Base-by-base conservation (phyloP, 2,113 vertebrate species). In the Eulemur macaco region DNA sequence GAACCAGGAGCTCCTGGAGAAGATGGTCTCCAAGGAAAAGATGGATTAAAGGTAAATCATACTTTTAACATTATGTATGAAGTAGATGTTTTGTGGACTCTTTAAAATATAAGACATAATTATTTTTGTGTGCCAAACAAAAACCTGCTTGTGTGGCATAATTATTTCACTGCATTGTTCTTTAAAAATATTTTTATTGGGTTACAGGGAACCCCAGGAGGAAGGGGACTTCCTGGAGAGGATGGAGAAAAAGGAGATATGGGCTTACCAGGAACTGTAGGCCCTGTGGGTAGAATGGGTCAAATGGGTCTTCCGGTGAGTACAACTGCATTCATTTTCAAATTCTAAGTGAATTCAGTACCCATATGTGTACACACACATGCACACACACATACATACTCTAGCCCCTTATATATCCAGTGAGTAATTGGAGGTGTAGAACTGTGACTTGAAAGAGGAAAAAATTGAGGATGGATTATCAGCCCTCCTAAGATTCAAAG, bases 11-110 rank as follows among this genome's bases (percentile, higher is more conserved):
- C 98, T 89, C 94, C 98, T 63, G 99, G 99, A 95, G 99, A 99
- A 99, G 99, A 99, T 0, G 99, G 99, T 66, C 91, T 98, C 95
- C 99, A 99, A 98, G 99, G 99, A 81, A 99, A 99, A 98, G 99
- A 99, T 97, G 99, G 99, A 92, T 54, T 97, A 86, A 99, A 99
- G 99, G 99, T 99, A 98, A 97, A 69, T 2, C 80, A 63, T 25
- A n/a, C 9, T 76, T 93, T 97, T 86, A 96, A 56, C 2, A 85
- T 84, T 91, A 56, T 34, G 11, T 73, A 1, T 90, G 91, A 97
- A 96, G 34, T 52, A 64, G 27, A 27, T 47, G 18, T 80, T 89
- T 45, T 71, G 1, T 89, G 77, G 94, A 96, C 17, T 73, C 42
- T 39, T 96, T 81, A 77, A 96, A 89, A 60, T 71, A 37, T 34